Percentiles rank a stretch among this genome's conserved stretches.
These are phyloP conservation scores for Bombus picipes DNA, from an alignment of 1,140 invertebrate species.

Conservation along the genomic window DNA sequence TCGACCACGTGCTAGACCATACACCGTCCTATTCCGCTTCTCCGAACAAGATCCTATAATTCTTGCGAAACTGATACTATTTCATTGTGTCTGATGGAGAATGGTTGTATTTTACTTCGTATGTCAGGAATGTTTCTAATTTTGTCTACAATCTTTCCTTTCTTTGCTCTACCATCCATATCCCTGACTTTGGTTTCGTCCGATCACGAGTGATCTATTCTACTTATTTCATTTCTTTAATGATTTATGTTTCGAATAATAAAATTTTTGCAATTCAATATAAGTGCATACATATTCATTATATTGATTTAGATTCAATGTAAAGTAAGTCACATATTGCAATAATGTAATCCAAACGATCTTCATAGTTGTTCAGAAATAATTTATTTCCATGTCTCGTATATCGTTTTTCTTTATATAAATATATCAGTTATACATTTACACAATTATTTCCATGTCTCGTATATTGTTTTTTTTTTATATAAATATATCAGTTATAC, in stretches of 20 bases:
- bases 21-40: not conserved
- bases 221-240: not conserved
- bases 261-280: not conserved
- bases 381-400: not conserved
- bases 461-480: too few species aligned
- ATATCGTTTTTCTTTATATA: too few species aligned
- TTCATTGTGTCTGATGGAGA: not conserved
- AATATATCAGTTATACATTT: too few species aligned
- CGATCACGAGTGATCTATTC: not conserved
- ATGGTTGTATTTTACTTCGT: not conserved
- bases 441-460: not conserved
- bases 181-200: not conserved
- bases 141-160: too few species aligned
- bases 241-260: not conserved
- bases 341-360: not conserved
- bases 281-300: not conserved
- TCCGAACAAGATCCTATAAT: not conserved
- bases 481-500: too few species aligned
- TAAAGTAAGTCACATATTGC: not conserved
- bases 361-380: not conserved
- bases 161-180: too few species aligned
- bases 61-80: not conserved
- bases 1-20: conserved; percentile 20
- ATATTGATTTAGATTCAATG: too few species aligned
- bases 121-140: too few species aligned